Evolutionary conservation across 37 sponge, comb jelly and placozoan genomes (phyloP).

Genomic region (Corticium candelabrum): DNA sequence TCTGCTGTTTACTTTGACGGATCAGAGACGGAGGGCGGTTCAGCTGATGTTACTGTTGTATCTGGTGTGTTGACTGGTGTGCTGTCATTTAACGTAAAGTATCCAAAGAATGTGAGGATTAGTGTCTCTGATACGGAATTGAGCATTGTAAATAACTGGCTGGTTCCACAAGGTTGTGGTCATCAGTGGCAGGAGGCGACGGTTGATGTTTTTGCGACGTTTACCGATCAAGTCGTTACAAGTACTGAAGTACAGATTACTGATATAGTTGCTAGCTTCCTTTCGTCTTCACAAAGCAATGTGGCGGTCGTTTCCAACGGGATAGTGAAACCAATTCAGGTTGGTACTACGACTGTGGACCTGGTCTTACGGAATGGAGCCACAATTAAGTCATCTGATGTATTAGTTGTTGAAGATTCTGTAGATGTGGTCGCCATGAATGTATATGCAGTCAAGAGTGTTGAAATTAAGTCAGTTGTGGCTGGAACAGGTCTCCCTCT

Average conservation of each 20-base stretch:
- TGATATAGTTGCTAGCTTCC: not conserved
- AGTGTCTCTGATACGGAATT: not conserved
- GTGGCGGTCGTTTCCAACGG: not conserved
- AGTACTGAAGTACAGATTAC: not conserved
- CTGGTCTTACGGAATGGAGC: not conserved
- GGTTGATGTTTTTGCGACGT: not conserved
- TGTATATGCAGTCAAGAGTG: not conserved
- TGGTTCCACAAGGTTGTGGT: not conserved
- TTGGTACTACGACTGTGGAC: not conserved
- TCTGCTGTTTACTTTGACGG: not conserved
- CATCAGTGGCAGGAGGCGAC: not conserved
- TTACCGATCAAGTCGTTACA: not conserved
- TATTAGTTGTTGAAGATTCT: not conserved
- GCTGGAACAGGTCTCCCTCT: not conserved
- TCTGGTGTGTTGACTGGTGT: too few species aligned
- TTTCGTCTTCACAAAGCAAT: not conserved
- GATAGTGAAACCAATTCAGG: not conserved
- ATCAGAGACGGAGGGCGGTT: not conserved
- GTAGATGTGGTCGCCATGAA: not conserved
- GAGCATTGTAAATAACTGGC: too few species aligned
- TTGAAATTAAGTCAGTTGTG: not conserved
- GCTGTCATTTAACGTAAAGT: too few species aligned
- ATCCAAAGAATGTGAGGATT: too few species aligned
- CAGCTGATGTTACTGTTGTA: too few species aligned
- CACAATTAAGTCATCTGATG: not conserved